These are phyloP conservation scores for Eubasilissa regina DNA, from an alignment of 1,140 invertebrate genomes.

Conservation along the genomic window DNA sequence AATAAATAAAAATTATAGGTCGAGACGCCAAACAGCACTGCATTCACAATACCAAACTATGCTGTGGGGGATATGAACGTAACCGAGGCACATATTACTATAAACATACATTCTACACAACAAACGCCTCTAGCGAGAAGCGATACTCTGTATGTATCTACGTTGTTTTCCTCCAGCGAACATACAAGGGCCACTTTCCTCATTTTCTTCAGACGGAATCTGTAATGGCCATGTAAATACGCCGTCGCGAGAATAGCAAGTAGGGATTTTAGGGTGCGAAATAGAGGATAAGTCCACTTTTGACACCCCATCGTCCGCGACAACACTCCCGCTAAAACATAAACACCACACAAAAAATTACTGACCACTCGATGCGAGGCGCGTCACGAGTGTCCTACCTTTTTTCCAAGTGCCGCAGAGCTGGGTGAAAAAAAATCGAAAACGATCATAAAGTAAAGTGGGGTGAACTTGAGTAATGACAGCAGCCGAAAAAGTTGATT, in stretches of 20 bases:
- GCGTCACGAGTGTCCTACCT: too few relatives aligned
- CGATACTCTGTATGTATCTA: too few relatives aligned
- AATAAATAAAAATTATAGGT: too few relatives aligned
- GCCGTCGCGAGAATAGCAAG: slow-evolving; percentile 50
- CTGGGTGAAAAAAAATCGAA: background rate
- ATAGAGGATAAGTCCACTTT: background rate
- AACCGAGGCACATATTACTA: too few relatives aligned
- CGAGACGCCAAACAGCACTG: too few relatives aligned
- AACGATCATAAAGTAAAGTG: background rate
- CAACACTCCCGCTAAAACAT: background rate
- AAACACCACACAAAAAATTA: background rate
- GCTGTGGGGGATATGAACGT: too few relatives aligned
- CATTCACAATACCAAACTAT: too few relatives aligned
- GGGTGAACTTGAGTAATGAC: slow-evolving; percentile 47
- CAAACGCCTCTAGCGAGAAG: too few relatives aligned
- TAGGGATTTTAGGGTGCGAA: slow-evolving; percentile 38
- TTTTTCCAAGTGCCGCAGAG: background rate
- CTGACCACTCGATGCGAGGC: background rate
- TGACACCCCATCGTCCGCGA: background rate
- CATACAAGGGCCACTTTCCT: slow-evolving; percentile 14
- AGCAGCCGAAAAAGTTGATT: slow-evolving; percentile 32
- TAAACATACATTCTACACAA: too few relatives aligned
- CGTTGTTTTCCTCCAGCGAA: background rate
- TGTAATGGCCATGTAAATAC: slow-evolving; percentile 56
- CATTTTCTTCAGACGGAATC: slow-evolving; percentile 47